A percentile compares a stretch with the other conserved stretches of the same genome.
phyloP scores from a whole-genome alignment of 2,113 vertebrate species.

The Oryzias woworae region DNA sequence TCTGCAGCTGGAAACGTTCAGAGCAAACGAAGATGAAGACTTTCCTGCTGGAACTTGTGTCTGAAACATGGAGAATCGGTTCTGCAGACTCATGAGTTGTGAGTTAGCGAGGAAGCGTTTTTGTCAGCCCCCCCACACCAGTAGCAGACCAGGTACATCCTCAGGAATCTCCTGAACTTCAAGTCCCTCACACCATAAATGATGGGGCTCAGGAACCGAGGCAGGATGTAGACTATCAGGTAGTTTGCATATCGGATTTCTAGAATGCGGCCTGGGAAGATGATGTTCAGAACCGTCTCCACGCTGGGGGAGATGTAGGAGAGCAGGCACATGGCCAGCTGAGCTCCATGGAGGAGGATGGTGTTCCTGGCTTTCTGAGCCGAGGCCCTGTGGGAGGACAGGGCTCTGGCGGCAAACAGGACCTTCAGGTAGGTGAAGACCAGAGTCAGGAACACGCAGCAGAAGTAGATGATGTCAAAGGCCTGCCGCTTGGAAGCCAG shows the following conservation, averaged over 20 bases:
- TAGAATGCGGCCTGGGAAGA: constrained; percentile 49
- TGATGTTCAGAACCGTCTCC: constrained; percentile 54
- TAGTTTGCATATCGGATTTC: constrained; percentile 73
- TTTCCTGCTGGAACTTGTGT: no score
- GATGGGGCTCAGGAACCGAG: constrained; percentile 74
- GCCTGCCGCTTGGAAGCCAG: constrained; percentile 56
- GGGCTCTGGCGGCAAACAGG: constrained; percentile 57
- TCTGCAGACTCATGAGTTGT: neutral
- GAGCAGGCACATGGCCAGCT: constrained; percentile 78
- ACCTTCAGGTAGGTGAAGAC: constrained; percentile 72
- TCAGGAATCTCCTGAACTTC: constrained; percentile 66
- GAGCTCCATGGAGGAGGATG: constrained; percentile 74
- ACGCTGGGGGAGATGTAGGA: constrained; percentile 74
- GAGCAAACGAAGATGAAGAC: no score
- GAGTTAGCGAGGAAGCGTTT: neutral
- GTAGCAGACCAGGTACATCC: constrained; percentile 40
- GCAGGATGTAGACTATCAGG: constrained; percentile 73
- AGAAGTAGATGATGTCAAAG: constrained; percentile 75
- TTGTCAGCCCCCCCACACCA: neutral
- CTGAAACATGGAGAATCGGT: neutral
- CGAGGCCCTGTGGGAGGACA: constrained; percentile 51
- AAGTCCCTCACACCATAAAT: constrained; percentile 73
- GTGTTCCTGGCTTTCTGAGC: constrained; percentile 70
- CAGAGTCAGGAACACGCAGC: constrained; percentile 68
- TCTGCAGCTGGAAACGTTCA: no score